Conservation (phyloP, 2,888 invertebrate species). For the Hirtodrosophila trivittata region DNA sequence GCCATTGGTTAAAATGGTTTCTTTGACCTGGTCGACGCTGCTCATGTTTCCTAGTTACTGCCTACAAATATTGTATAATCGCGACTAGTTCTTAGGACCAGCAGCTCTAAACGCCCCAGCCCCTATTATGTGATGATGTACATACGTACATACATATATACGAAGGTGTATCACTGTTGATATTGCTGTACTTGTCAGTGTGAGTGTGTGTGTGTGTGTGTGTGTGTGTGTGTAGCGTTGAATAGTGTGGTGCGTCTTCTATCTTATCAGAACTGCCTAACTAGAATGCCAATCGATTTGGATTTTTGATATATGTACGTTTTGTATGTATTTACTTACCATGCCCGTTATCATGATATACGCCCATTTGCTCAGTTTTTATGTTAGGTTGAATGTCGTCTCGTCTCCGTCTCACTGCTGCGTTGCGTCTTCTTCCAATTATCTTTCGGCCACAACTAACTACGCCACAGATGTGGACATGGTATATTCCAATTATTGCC, state of each 20-base stretch:
- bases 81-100: slow-evolving; percentile 45
- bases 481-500: slow-evolving; percentile 26
- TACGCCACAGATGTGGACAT: slow-evolving; percentile 30
- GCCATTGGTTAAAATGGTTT: slow-evolving; percentile 27
- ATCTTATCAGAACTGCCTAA: slow-evolving; percentile 73
- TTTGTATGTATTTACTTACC: slow-evolving; percentile 8
- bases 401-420: slow-evolving; percentile 8
- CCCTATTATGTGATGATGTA: slow-evolving; percentile 20
- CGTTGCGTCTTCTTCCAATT: slow-evolving; percentile 31
- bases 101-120: slow-evolving; percentile 28
- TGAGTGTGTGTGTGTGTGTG: slow-evolving; percentile 16
- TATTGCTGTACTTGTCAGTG: slow-evolving; percentile 3
- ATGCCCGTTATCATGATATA: slow-evolving; percentile 7
- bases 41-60: slow-evolving; percentile 49
- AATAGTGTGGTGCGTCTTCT: slow-evolving; percentile 41
- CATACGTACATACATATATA: slow-evolving; percentile 9
- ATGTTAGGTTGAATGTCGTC: background rate
- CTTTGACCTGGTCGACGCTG: slow-evolving; percentile 29
- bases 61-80: slow-evolving; percentile 54
- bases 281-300: slow-evolving; percentile 70
- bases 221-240: slow-evolving; percentile 1
- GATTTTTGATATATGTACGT: slow-evolving; percentile 37
- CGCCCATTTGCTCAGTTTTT: slow-evolving; percentile 17
- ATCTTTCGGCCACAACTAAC: slow-evolving; percentile 40
- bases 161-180: slow-evolving; percentile 7